Conservation (phyloP, 2,888 invertebrate genomes). For the Siphonodentalium dalli region DNA sequence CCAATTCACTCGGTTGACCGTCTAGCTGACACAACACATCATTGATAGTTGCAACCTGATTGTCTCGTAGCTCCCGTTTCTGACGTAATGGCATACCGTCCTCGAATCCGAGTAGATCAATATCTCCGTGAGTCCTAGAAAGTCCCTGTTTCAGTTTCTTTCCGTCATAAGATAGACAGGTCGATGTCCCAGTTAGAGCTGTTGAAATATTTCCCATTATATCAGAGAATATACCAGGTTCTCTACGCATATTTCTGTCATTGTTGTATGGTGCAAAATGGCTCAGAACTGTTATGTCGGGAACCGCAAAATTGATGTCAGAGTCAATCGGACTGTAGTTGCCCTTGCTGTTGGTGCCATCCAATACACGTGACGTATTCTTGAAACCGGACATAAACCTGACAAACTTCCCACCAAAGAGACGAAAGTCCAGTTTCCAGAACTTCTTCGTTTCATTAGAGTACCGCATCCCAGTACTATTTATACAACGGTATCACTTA, state of each 20-base stretch:
- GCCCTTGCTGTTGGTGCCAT: not conserved
- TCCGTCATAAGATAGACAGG: slow-evolving; percentile 14
- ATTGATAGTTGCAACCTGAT: too few relatives aligned
- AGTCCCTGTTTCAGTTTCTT: slow-evolving; percentile 12
- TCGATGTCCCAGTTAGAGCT: slow-evolving; percentile 4
- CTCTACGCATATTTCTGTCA: not conserved
- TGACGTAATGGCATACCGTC: too few relatives aligned
- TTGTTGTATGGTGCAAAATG: not conserved
- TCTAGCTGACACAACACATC: too few relatives aligned
- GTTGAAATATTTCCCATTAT: not conserved
- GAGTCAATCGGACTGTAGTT: slow-evolving; percentile 1
- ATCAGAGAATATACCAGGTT: slow-evolving; percentile 1
- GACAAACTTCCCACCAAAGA: slow-evolving; percentile 21
- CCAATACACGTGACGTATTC: not conserved
- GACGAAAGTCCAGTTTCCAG: slow-evolving; percentile 23
- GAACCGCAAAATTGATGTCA: slow-evolving; percentile 9
- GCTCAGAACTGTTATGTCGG: not conserved
- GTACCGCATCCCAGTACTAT: slow-evolving; percentile 19
- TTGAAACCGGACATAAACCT: slow-evolving; percentile 19
- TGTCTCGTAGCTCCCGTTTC: too few relatives aligned
- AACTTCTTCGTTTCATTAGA: slow-evolving; percentile 17
- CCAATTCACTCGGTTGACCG: too few relatives aligned
- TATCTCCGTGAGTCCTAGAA: slow-evolving; percentile 2
- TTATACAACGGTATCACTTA: slow-evolving; percentile 14
- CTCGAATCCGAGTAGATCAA: slow-evolving; percentile 10